Evolutionary conservation across 2,113 vertebrate species (phyloP), one percentile per base, ranked within the genome.

Genomic region (Mus pahari): DNA sequence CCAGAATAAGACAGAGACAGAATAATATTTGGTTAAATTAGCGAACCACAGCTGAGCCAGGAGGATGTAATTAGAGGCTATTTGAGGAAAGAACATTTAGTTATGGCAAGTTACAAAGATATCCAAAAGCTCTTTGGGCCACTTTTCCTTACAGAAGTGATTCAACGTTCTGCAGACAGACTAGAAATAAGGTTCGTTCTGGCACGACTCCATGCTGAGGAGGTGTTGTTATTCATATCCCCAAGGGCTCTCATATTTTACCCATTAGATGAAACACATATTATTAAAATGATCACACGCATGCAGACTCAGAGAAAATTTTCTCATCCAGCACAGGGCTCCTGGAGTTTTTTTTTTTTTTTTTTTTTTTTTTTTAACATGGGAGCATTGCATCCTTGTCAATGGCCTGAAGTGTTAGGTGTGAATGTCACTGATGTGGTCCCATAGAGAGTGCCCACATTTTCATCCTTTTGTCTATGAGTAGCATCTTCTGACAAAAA

Each of bases 11-110:
- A 33, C 50, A 66, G 74, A 86, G 33, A 11, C 64, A 78, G 53
- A 89, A 94, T 62, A 71, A 86, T 86, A 89, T 62, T 73, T 70
- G 60, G 39, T 77, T 75, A 42, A 75, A 39, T 86, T 78, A 83
- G 42, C n/a, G 92, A 39, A 86, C 10, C 4, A n/a, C 3, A 58
- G 66, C n/a, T 50, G 42, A 87, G 42, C 26, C 24, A 31, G 39
- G 19, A 78, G 50, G 33, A 81, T 7, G 79, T 84, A 88, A 84
- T 70, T 48, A 62, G 48, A 14, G 36, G 50, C 20, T 26, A 5
- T 58, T 71, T 66, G 45, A 53, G 19, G 14, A 24, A 66, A 64
- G 89, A 78, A 8, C 68, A 62, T 74, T 86, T 45, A 90, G 60
- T 81, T 42, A 58, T 36, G 7, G 33, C 62, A 39, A 70, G 42